Percentiles rank a stretch among this genome's conserved stretches.
Conservation (phyloP, 1,140 invertebrate genomes). For the Caenorhabditis brenneri region DNA sequence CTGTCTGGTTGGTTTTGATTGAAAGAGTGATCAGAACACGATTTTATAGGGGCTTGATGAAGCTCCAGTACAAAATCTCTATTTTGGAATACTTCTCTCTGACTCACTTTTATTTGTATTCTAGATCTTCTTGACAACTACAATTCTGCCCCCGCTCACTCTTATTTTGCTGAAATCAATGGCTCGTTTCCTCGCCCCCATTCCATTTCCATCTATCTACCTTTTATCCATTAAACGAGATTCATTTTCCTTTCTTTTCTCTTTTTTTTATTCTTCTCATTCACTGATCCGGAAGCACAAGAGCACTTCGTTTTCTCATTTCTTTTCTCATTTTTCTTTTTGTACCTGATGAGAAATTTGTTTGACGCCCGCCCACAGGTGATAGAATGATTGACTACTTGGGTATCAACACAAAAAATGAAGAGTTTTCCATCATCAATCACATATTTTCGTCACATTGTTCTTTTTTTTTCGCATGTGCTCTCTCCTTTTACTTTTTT, state of each 20-base stretch:
- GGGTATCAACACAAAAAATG: too few relatives aligned
- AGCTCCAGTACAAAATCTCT: too few relatives aligned
- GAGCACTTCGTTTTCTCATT: neutral
- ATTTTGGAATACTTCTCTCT: too few relatives aligned
- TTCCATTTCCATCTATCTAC: neutral
- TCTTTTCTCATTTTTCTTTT: neutral
- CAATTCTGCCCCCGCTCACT: neutral
- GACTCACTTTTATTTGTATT: too few relatives aligned
- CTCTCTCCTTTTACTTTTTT: neutral
- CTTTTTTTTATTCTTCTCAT: neutral
- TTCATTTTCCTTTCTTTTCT: neutral
- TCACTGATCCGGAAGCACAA: conserved; percentile 19
- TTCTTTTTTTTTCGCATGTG: neutral
- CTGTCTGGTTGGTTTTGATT: too few relatives aligned
- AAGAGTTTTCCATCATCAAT: neutral
- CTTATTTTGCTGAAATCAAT: neutral
- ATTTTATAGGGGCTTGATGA: too few relatives aligned
- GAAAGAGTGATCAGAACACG: too few relatives aligned
- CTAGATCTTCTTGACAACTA: neutral
- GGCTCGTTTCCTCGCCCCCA: neutral
- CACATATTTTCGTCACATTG: conserved; percentile 18
- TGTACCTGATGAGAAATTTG: neutral
- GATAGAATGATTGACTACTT: conserved; percentile 19
- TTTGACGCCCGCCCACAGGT: conserved; percentile 14
- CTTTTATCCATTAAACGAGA: neutral